Evolutionary conservation across 2,888 invertebrate genomes (phyloP).

Genomic region (Choreutis nemorana): DNA sequence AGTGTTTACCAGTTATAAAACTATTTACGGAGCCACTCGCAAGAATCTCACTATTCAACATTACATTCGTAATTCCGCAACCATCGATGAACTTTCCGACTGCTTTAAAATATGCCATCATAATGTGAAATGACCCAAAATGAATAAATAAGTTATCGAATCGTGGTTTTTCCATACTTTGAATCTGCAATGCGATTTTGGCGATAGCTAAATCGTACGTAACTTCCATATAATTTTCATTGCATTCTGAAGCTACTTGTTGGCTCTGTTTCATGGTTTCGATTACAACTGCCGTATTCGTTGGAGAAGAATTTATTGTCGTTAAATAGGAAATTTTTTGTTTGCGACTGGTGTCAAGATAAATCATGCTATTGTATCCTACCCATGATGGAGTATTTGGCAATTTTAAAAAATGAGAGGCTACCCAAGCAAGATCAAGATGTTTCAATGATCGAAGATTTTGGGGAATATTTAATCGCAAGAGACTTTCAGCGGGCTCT

Average conservation of each 20-base stretch:
- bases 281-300: slow-evolving; percentile 15
- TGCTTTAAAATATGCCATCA: slow-evolving; percentile 20
- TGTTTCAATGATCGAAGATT: slow-evolving; percentile 9
- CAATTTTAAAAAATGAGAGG: slow-evolving; percentile 10
- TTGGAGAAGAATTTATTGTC: slow-evolving; percentile 22
- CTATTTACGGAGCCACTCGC: slow-evolving; percentile 19
- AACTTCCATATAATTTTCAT: slow-evolving; percentile 15
- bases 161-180: slow-evolving; percentile 15
- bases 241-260: slow-evolving; percentile 16
- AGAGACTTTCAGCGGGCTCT: background rate
- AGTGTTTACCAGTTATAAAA: slow-evolving; percentile 20
- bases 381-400: slow-evolving; percentile 17
- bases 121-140: slow-evolving; percentile 19
- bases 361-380: slow-evolving; percentile 18
- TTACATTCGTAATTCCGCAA: slow-evolving; percentile 18
- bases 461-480: slow-evolving; percentile 11
- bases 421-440: slow-evolving; percentile 11
- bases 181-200: slow-evolving; percentile 13
- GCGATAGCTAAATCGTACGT: slow-evolving; percentile 22
- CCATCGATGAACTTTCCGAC: slow-evolving; percentile 19
- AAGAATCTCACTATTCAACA: slow-evolving; percentile 6
- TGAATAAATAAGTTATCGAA: slow-evolving; percentile 21
- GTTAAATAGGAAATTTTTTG: slow-evolving; percentile 21
- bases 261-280: slow-evolving; percentile 17
- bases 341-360: slow-evolving; percentile 12